Evolutionary conservation across 2,113 vertebrate species (phyloP).

Genomic region (Himantopus leucocephalus): DNA sequence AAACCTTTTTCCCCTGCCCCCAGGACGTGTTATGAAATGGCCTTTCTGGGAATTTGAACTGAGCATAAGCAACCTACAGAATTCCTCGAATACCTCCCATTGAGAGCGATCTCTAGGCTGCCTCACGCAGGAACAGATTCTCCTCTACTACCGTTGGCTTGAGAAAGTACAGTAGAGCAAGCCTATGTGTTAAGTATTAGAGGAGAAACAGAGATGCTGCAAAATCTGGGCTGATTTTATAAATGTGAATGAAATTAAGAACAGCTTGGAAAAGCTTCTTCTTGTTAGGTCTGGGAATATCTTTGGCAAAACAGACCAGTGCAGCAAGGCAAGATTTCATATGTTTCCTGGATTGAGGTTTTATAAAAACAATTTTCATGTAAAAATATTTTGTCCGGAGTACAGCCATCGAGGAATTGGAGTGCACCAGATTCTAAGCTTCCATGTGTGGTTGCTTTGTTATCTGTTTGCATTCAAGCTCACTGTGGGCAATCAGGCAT

Average conservation of each 20-base stretch:
- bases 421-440: background rate
- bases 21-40: background rate
- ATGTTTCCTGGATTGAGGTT: conserved; percentile 1
- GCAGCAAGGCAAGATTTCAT: background rate
- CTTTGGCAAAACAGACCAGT: background rate
- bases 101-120: background rate
- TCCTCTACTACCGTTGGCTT: background rate
- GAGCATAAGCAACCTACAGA: conserved; percentile 54
- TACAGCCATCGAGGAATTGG: background rate
- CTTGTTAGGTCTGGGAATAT: conserved; percentile 9
- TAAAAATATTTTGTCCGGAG: background rate
- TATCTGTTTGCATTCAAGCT: background rate
- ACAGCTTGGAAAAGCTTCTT: conserved; percentile 15
- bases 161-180: background rate
- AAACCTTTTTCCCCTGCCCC: background rate
- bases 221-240: background rate
- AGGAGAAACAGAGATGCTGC: background rate
- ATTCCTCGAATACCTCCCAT: conserved; percentile 43
- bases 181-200: background rate
- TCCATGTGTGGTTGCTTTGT: background rate
- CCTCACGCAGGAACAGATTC: background rate
- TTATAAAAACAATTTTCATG: background rate
- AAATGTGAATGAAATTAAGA: conserved; percentile 26
- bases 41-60: conserved; percentile 27
- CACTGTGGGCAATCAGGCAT: background rate